Evolutionary conservation across 2,113 vertebrate genomes (phyloP).

Genomic region (Phycodurus eques): DNA sequence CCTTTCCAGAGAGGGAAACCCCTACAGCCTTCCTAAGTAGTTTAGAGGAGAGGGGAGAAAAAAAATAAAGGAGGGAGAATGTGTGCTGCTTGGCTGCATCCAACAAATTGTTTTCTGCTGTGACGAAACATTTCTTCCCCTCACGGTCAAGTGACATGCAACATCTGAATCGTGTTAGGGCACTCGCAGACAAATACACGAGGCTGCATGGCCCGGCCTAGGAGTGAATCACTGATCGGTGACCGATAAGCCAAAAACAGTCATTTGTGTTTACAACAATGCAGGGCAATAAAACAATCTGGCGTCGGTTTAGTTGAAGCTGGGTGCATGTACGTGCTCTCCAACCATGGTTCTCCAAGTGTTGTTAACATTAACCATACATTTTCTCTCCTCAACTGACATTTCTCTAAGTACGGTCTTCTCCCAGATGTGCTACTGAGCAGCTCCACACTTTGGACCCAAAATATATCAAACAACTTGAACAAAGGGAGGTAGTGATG

Average conservation of each 20-base stretch:
- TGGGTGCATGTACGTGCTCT: conserved; percentile 11
- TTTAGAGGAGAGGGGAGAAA: conserved; percentile 4
- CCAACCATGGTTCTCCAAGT: too few relatives aligned
- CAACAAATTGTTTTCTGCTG: conserved; percentile 70
- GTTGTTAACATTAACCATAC: conserved; percentile 42
- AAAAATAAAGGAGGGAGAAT: conserved; percentile 18
- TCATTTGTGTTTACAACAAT: conserved; percentile 6
- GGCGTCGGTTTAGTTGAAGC: not conserved
- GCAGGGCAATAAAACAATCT: not conserved
- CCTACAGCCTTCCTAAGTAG: conserved; percentile 30
- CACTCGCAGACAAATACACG: conserved; percentile 42
- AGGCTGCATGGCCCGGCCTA: conserved; percentile 30
- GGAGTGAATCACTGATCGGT: conserved; percentile 43
- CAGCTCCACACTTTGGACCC: not conserved
- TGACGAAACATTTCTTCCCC: conserved; percentile 48
- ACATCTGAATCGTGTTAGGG: conserved; percentile 66
- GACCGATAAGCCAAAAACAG: conserved; percentile 38
- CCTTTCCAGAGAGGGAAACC: conserved; percentile 34
- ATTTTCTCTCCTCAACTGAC: conserved; percentile 15
- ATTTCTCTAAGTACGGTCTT: not conserved
- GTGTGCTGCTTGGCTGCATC: conserved; percentile 44
- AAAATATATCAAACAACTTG: not conserved
- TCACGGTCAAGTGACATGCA: conserved; percentile 36
- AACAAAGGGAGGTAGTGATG: not conserved
- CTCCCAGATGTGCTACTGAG: not conserved